These are phyloP conservation scores for Suillia variegata DNA, from an alignment of 2,888 invertebrate genomes.

Conservation along the genomic window DNA sequence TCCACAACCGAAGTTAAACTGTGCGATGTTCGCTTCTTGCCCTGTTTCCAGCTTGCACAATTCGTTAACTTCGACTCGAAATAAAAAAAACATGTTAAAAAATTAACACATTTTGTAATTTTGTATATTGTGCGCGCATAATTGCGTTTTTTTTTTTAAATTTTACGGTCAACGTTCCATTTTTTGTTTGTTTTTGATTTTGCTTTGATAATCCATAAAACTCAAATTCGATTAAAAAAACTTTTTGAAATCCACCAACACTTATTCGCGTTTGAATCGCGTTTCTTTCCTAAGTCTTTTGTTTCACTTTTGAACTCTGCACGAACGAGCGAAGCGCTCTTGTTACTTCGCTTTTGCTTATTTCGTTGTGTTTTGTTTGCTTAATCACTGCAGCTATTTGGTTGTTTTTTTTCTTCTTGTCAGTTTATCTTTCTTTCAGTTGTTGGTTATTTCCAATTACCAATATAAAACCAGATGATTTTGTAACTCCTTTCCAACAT, in stretches of 20 bases:
- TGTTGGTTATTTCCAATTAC: slow-evolving; percentile 19
- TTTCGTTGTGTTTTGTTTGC: slow-evolving; percentile 14
- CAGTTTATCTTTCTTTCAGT: slow-evolving; percentile 14
- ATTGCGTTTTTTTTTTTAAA: too few species aligned
- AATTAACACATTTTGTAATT: slow-evolving; percentile 5
- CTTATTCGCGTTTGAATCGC: neutral
- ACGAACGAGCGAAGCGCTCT: too few species aligned
- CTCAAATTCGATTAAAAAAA: too few species aligned
- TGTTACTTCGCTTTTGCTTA: slow-evolving; percentile 1
- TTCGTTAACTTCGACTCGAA: neutral
- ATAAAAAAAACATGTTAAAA: neutral
- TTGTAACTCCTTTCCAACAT: slow-evolving; percentile 31
- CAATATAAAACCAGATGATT: slow-evolving; percentile 24
- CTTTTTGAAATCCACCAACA: neutral
- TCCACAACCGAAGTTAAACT: too few species aligned
- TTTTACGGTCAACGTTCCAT: too few species aligned
- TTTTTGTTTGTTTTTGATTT: too few species aligned
- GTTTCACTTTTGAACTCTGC: too few species aligned
- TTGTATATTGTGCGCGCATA: neutral
- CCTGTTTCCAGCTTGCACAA: neutral
- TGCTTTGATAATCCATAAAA: too few species aligned
- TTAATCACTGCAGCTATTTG: neutral
- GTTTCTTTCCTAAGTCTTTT: slow-evolving; percentile 50
- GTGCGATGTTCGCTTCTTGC: too few species aligned
- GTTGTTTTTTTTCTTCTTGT: slow-evolving; percentile 12